Percentiles rank a stretch among this genome's conserved stretches.
Conservation (phyloP, 1,140 invertebrate species). For the Magallana angulata region DNA sequence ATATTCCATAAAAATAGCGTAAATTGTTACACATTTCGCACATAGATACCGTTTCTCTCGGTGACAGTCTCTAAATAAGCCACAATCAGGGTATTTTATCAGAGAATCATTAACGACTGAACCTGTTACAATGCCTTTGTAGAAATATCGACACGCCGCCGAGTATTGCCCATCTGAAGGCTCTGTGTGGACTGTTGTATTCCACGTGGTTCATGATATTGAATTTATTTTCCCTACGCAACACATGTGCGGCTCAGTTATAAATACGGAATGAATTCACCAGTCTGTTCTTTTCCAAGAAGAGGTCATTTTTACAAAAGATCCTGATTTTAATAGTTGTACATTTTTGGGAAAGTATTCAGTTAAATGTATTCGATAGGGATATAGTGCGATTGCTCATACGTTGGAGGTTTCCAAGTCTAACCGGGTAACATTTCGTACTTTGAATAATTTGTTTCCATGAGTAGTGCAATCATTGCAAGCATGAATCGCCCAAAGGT, state of each 20-base stretch:
- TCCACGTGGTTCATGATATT: constrained; percentile 29
- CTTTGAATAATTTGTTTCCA: not conserved
- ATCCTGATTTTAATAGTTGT: not conserved
- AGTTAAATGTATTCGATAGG: not conserved
- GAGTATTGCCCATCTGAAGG: not conserved
- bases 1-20: too few relatives aligned
- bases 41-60: not conserved
- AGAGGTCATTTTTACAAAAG: not conserved
- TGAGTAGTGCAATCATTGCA: not conserved
- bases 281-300: not conserved
- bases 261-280: constrained; percentile 21
- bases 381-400: too few relatives aligned
- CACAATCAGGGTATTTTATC: not conserved
- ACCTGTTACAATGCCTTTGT: not conserved
- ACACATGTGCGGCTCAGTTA: constrained; percentile 27
- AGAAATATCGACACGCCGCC: not conserved
- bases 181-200: not conserved
- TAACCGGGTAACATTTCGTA: not conserved
- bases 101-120: not conserved
- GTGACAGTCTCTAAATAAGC: not conserved
- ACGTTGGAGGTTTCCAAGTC: not conserved
- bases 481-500: constrained; percentile 13
- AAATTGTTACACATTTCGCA: not conserved
- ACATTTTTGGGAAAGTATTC: not conserved
- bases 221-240: constrained; percentile 19